Evolutionary conservation across 2,797 vertebrate genomes (phyloP).

Genomic region (Carduelis carduelis): DNA sequence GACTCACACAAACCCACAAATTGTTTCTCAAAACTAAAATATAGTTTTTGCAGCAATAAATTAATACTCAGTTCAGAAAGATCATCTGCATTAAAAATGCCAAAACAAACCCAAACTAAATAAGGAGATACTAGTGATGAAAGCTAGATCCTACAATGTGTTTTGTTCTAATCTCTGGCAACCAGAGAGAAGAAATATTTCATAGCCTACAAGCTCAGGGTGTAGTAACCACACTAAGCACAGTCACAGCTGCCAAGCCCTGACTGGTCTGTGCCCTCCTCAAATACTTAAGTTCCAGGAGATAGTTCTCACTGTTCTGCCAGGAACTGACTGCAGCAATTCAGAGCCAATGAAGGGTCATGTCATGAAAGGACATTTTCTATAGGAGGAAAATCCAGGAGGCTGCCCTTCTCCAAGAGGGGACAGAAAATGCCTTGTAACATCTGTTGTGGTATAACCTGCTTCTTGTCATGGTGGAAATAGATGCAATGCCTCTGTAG

Average conservation of each 20-base stretch:
- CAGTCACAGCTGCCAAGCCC: background rate
- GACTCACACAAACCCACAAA: background rate
- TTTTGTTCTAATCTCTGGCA: background rate
- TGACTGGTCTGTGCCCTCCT: background rate
- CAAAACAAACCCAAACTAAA: background rate
- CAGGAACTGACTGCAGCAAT: background rate
- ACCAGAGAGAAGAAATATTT: background rate
- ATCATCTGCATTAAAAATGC: background rate
- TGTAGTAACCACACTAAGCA: background rate
- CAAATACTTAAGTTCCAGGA: background rate
- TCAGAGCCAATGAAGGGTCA: background rate
- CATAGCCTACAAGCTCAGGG: background rate
- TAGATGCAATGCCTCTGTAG: background rate
- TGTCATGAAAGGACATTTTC: background rate
- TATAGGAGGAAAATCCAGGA: background rate
- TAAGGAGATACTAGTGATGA: background rate
- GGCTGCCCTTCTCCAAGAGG: background rate
- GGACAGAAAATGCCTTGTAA: background rate
- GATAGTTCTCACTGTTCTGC: conserved; percentile 36
- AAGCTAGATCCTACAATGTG: background rate
- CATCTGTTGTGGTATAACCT: background rate
- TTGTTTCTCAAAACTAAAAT: background rate
- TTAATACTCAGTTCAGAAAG: background rate
- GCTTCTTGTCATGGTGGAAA: background rate
- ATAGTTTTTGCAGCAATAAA: background rate